phyloP scores from a whole-genome alignment of 1,140 invertebrate genomes.

The Caerostris darwini region DNA sequence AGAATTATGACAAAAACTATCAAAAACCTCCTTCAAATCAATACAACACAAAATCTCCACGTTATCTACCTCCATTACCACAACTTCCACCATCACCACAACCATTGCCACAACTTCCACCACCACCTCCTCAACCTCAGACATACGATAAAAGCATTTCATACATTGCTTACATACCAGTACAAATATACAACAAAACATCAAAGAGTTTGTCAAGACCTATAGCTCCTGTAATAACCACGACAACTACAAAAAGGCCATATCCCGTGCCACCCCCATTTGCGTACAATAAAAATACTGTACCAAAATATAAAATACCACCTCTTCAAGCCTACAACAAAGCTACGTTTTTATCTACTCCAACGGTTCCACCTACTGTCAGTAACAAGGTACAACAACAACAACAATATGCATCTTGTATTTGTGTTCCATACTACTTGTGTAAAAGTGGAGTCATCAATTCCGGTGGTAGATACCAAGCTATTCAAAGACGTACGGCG shows the following conservation, averaged over 20 bases:
- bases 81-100: not conserved
- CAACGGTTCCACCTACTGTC: not conserved
- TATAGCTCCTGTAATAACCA: not conserved
- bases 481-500: not conserved
- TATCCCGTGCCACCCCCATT: not conserved
- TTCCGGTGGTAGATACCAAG: slow-evolving; percentile 48
- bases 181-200: not conserved
- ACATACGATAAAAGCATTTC: not conserved
- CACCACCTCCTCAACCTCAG: not conserved
- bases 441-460: slow-evolving; percentile 78
- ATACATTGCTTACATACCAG: not conserved
- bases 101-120: not conserved
- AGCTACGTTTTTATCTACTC: not conserved
- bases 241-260: not conserved
- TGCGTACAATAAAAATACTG: not conserved
- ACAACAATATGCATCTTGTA: slow-evolving; percentile 67
- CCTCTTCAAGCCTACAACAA: slow-evolving; percentile 44
- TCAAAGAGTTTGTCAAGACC: not conserved
- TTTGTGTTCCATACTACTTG: slow-evolving; percentile 79
- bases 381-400: not conserved
- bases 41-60: not conserved
- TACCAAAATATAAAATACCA: slow-evolving; percentile 13
- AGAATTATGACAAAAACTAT: not conserved
- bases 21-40: not conserved
- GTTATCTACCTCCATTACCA: not conserved